Conservation (phyloP, 2,113 vertebrate species). For the Tylochromis polylepis region DNA sequence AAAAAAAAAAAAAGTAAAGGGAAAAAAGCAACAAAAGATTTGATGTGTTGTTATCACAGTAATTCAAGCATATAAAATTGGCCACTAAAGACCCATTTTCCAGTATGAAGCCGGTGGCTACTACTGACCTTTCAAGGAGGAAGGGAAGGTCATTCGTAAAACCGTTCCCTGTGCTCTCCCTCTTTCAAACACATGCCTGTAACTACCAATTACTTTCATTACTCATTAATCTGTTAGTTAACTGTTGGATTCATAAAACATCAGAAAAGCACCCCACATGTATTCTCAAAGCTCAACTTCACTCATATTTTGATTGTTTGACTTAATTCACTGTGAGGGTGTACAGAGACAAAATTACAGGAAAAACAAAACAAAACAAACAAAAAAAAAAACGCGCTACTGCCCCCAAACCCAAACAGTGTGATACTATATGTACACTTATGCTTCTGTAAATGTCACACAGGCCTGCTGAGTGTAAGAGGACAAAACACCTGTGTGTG, state of each 20-base stretch:
- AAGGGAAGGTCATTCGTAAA: background rate
- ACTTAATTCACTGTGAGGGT: background rate
- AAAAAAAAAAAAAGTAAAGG: background rate
- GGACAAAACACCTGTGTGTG: background rate
- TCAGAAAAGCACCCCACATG: background rate
- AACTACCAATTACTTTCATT: background rate
- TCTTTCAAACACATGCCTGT: background rate
- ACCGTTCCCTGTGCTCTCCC: background rate
- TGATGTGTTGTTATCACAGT: background rate
- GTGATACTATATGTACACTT: background rate
- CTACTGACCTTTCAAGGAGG: background rate
- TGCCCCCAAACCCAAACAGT: background rate
- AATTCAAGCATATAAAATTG: background rate
- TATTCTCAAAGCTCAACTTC: background rate
- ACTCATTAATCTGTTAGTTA: background rate
- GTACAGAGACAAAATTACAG: background rate
- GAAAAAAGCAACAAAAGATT: background rate
- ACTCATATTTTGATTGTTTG: background rate
- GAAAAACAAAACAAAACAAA: no score
- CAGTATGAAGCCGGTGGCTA: background rate
- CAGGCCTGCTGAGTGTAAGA: background rate
- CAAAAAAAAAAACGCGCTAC: background rate
- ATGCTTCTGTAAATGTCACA: background rate
- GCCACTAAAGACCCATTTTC: background rate
- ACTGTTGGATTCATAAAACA: background rate